A percentile compares a stretch with the other conserved stretches of the same genome.
phyloP scores from a whole-genome alignment of 35 echinoderm and acorn worm genomes.

The Heliocidaris erythrogramma region DNA sequence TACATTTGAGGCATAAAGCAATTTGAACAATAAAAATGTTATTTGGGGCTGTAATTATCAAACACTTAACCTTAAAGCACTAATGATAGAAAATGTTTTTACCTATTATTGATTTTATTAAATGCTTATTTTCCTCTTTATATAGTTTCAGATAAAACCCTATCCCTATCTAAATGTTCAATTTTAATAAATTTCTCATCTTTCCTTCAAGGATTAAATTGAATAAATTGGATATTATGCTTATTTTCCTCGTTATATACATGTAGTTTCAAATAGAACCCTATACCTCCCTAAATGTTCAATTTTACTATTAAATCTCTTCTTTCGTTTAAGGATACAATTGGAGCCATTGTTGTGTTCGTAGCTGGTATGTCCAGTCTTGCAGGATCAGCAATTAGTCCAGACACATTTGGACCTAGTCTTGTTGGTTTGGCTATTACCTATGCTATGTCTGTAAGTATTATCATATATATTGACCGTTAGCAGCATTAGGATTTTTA shows the following conservation, averaged over 20 bases:
- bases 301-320: too few species aligned
- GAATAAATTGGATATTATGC: too few species aligned
- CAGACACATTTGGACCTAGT: conserved; percentile 55
- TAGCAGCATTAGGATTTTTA: background rate
- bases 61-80: too few species aligned
- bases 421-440: conserved; percentile 80
- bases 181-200: background rate
- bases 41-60: too few species aligned
- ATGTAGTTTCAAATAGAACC: too few species aligned
- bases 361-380: conserved; percentile 69
- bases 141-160: background rate
- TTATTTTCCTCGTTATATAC: too few species aligned
- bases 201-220: background rate
- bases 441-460: conserved; percentile 88
- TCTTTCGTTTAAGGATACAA: conserved; percentile 63
- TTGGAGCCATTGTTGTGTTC: conserved; percentile 82
- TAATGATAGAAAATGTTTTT: background rate
- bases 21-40: too few species aligned
- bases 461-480: background rate
- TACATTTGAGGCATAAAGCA: too few species aligned
- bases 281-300: too few species aligned
- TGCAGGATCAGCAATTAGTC: conserved; percentile 35
- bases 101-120: background rate
- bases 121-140: background rate
- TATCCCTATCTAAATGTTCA: background rate